These are phyloP conservation scores for Bolborhynchus lineola DNA, from an alignment of 2,113 vertebrate species.

Conservation along the genomic window DNA sequence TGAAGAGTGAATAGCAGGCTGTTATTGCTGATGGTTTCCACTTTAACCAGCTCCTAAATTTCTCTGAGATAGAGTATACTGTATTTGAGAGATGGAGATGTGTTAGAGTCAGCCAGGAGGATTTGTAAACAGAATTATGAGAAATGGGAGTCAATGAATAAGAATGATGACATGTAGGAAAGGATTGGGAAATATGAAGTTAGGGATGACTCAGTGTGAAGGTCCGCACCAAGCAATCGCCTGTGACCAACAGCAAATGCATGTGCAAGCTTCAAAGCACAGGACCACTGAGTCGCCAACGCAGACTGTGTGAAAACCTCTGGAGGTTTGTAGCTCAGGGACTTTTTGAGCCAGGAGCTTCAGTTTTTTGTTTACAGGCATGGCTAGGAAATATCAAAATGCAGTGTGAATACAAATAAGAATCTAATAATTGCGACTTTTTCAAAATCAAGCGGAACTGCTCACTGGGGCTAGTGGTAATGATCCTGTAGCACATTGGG, in stretches of 20 bases:
- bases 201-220: not conserved
- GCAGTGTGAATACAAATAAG: not conserved
- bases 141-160: not conserved
- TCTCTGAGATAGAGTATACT: not conserved
- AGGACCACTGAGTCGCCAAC: fast-evolving
- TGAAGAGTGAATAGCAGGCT: not conserved
- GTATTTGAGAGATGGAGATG: not conserved
- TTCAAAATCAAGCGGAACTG: not conserved
- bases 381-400: not conserved
- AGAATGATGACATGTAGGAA: not conserved
- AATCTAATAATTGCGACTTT: not conserved
- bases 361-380: not conserved
- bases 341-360: not conserved
- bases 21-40: not conserved
- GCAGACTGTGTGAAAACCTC: not conserved
- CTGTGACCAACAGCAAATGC: not conserved
- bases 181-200: not conserved
- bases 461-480: not conserved
- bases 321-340: not conserved
- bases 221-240: not conserved
- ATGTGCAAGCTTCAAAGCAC: not conserved
- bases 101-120: not conserved
- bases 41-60: not conserved
- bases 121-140: slow-evolving; percentile 1
- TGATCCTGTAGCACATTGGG: not conserved